A percentile compares a stretch with the other conserved stretches of the same genome.
These are phyloP conservation scores for Diarsia brunnea DNA, from an alignment of 2,888 invertebrate species.

Conservation along the genomic window DNA sequence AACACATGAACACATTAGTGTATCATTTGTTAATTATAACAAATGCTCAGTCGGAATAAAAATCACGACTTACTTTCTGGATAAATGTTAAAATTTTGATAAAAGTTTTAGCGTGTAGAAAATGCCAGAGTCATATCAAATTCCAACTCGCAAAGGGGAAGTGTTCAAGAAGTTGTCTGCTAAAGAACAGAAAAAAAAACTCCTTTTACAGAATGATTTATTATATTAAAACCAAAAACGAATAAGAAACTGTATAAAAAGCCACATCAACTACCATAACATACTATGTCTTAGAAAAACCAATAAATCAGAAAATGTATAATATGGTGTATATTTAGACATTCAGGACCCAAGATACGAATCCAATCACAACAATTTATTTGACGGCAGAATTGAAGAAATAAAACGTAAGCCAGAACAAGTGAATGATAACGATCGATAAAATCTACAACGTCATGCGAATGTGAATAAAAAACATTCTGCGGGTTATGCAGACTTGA, in stretches of 20 bases:
- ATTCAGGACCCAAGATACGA: conserved; percentile 57
- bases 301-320: conserved; percentile 17
- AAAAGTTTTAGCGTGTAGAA: background rate
- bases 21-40: too few species aligned
- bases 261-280: background rate
- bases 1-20: too few species aligned
- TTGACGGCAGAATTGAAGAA: conserved; percentile 61
- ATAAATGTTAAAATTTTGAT: background rate
- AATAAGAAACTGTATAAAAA: background rate
- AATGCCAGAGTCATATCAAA: background rate
- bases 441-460: conserved; percentile 74
- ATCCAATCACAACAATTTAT: conserved; percentile 60
- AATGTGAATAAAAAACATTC: conserved; percentile 64
- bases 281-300: conserved; percentile 17
- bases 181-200: background rate
- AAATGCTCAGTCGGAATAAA: background rate
- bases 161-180: background rate
- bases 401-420: conserved; percentile 67
- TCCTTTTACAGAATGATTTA: background rate
- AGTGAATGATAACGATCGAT: conserved; percentile 75
- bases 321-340: conserved; percentile 27
- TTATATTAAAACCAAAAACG: background rate
- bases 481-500: conserved; percentile 42
- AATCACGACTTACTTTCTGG: background rate
- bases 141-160: background rate